Evolutionary conservation across 2,888 invertebrate species (phyloP), one percentile per base, ranked within the genome.

Genomic region (Schizotus pectinicornis): DNA sequence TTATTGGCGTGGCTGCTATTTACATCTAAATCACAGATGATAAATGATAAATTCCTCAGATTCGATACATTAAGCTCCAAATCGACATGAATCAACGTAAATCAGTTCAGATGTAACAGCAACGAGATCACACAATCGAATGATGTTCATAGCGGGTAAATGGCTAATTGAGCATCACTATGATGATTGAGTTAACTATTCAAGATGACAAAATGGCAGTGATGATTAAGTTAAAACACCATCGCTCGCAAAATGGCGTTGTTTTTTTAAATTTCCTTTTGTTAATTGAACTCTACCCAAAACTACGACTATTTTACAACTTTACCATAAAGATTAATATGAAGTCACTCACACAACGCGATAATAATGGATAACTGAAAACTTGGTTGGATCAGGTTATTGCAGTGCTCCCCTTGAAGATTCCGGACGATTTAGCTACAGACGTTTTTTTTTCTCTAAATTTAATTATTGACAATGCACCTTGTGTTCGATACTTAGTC

Each of bases 121-220:
- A 73, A 74, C 69, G 68, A 74, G 73, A 72, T 74, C 73, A 72
- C 67, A 62, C 46, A 13, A 50, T 43, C 35, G n/a, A 42, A 58
- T 66, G 61, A 68, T 64, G 63, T 61, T 63, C 54, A 56, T 54
- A 43, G 56, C 63, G 59, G 51, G 46, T 58, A 46, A 65, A 56
- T 56, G 38, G 58, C 59, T 56, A 62, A 62, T 73, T 73, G 72
- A 73, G 72, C 72, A 70, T 69, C 69, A 71, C 68, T 64, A 62
- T 63, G 62, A 67, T 71, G 68, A 71, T 69, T 67, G 63, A 12
- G 45, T 67, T 67, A 60, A 64, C 61, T 70, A 70, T 54, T 69
- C 56, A 66, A 67, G 64, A 71, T 70, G 72, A 72, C 67, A 68
- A 72, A 71, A 71, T 75, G 75, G 75, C 75, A 75, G 75, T 75